Percentiles rank a stretch among this genome's conserved stretches.
Conservation (phyloP, 2,797 vertebrate genomes). For the Tolypeutes matacus region DNA sequence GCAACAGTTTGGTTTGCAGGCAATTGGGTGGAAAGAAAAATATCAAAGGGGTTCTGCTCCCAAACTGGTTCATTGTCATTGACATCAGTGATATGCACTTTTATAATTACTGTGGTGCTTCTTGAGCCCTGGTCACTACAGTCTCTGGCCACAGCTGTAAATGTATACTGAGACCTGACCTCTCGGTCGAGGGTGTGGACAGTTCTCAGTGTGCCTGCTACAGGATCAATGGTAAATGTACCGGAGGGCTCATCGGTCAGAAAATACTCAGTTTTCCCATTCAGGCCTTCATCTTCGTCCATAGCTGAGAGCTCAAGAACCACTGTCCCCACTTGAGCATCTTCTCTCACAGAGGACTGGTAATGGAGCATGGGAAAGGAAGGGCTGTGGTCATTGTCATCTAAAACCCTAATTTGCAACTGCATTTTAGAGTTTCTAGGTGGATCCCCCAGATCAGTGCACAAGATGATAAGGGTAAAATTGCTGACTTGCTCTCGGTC, state of each 20-base stretch:
- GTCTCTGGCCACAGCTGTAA: conserved; percentile 92
- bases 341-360: conserved; percentile 91
- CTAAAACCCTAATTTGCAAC: conserved; percentile 91
- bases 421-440: conserved; percentile 88
- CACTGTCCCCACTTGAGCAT: conserved; percentile 88
- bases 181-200: conserved; percentile 91
- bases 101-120: conserved; percentile 89
- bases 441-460: conserved; percentile 90
- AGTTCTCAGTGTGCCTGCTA: conserved; percentile 89
- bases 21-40: conserved; percentile 87
- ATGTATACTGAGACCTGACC: conserved; percentile 88
- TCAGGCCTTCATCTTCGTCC: conserved; percentile 92
- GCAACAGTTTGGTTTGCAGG: conserved; percentile 87
- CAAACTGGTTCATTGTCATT: conserved; percentile 95
- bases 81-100: conserved; percentile 91
- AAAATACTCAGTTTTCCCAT: conserved; percentile 91
- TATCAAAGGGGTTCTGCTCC: conserved; percentile 89
- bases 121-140: conserved; percentile 88
- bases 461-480: conserved; percentile 92
- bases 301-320: conserved; percentile 90
- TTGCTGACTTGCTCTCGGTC: conserved; percentile 92
- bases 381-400: conserved; percentile 95
- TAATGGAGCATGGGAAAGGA: conserved; percentile 90
- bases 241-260: conserved; percentile 91
- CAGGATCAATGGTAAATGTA: conserved; percentile 89